Evolutionary conservation across 2,888 invertebrate species (phyloP).

Genomic region (Parochlus steinenii): DNA sequence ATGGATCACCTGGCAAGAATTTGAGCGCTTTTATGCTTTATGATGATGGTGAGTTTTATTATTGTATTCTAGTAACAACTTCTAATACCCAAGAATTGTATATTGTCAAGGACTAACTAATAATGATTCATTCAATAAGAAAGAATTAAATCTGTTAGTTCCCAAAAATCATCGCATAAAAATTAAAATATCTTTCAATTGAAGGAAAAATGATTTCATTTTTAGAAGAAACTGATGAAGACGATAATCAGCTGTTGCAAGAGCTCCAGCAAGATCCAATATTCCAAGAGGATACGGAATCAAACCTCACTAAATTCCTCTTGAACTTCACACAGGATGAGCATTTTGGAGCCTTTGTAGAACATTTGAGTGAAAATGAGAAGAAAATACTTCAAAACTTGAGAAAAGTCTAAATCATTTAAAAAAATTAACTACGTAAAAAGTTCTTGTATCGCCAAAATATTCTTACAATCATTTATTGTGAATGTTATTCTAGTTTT

Average conservation of each 20-base stretch:
- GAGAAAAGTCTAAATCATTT: background rate
- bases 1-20: conserved; percentile 4
- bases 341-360: conserved; percentile 40
- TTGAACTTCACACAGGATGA: conserved; percentile 43
- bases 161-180: no score
- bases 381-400: conserved; percentile 30
- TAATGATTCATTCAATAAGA: no score
- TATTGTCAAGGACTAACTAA: no score
- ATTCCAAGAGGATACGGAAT: conserved; percentile 41
- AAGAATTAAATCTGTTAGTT: no score
- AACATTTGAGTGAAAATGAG: conserved; percentile 41
- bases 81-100: background rate
- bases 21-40: conserved; percentile 9
- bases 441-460: no score
- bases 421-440: conserved; percentile 1
- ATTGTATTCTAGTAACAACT: conserved; percentile 4
- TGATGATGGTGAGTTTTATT: conserved; percentile 10
- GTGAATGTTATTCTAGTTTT: no score
- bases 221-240: conserved; percentile 18
- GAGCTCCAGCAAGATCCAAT: conserved; percentile 44
- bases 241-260: conserved; percentile 40
- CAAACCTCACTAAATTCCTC: conserved; percentile 45
- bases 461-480: no score
- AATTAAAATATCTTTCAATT: no score
- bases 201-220: no score